Percentiles rank a stretch among this genome's conserved stretches.
phyloP scores from a whole-genome alignment of 2,113 vertebrate genomes.

The Rhinogobius similis region DNA sequence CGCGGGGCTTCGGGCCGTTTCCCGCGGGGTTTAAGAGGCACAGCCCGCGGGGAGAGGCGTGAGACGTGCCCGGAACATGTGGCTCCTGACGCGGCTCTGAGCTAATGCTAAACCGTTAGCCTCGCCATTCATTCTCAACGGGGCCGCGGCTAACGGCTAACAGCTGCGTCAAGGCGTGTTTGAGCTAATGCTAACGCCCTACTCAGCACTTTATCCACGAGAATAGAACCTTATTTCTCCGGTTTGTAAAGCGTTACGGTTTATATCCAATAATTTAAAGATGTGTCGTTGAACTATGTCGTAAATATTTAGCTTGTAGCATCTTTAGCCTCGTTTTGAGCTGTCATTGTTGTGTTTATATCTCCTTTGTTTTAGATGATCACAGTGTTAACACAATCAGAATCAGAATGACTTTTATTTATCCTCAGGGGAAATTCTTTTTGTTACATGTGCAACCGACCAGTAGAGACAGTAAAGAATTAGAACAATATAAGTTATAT shows the following conservation, averaged over 20 bases:
- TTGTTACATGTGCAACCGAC: too few relatives aligned
- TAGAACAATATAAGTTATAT: too few relatives aligned
- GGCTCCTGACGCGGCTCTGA: background rate
- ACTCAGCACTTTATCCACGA: background rate
- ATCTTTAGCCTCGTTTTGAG: background rate
- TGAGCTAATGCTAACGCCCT: slow-evolving; percentile 2
- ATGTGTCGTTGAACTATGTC: background rate
- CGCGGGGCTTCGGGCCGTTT: background rate
- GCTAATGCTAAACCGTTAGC: slow-evolving; percentile 4
- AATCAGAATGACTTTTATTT: too few relatives aligned
- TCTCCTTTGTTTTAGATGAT: too few relatives aligned
- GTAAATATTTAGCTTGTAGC: background rate
- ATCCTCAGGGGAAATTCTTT: too few relatives aligned
- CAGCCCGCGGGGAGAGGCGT: background rate
- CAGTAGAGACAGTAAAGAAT: too few relatives aligned
- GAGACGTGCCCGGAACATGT: background rate
- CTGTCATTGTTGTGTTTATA: background rate
- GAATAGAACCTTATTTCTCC: background rate
- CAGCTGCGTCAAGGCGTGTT: background rate
- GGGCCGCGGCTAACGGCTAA: background rate
- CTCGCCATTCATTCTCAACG: background rate
- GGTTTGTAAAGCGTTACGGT: background rate
- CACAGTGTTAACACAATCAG: too few relatives aligned
- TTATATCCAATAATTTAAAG: background rate
- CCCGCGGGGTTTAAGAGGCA: background rate